Conservation (phyloP, 2,797 vertebrate genomes). For the Brotula barbata region DNA sequence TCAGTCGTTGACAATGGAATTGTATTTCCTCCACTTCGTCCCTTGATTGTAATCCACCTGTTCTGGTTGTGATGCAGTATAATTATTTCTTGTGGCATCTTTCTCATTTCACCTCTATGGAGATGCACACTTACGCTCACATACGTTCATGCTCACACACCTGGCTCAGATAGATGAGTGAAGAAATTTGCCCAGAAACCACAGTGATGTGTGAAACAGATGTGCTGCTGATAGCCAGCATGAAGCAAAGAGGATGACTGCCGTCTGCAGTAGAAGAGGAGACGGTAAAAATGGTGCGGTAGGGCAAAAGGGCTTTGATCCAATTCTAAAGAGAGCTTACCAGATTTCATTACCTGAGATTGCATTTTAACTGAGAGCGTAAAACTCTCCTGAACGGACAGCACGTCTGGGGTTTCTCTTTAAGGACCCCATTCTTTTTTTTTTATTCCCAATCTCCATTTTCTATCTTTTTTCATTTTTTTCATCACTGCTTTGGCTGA, state of each 20-base stretch:
- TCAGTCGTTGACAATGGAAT: too few relatives aligned
- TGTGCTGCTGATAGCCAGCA: slow-evolving; percentile 37
- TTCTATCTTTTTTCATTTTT: slow-evolving; percentile 25
- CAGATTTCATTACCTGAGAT: slow-evolving; percentile 36
- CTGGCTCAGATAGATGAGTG: slow-evolving; percentile 5
- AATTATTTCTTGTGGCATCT: slow-evolving; percentile 1
- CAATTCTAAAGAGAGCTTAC: slow-evolving; percentile 42
- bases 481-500: slow-evolving; percentile 38
- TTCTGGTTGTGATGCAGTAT: not conserved
- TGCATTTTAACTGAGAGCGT: slow-evolving; percentile 29
- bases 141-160: slow-evolving; percentile 15
- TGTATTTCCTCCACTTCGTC: too few relatives aligned
- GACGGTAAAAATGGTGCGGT: slow-evolving; percentile 35
- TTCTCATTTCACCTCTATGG: not conserved
- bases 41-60: not conserved
- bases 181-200: slow-evolving; percentile 29
- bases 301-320: slow-evolving; percentile 35
- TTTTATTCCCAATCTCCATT: slow-evolving; percentile 34
- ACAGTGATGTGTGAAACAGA: slow-evolving; percentile 38
- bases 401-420: slow-evolving; percentile 29
- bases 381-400: slow-evolving; percentile 41
- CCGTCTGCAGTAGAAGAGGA: slow-evolving; percentile 31
- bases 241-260: slow-evolving; percentile 37
- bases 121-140: not conserved
- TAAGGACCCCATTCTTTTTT: slow-evolving; percentile 34